Base-by-base conservation (phyloP, 2,113 vertebrate genomes). In the Protobothrops flavoviridis region DNA sequence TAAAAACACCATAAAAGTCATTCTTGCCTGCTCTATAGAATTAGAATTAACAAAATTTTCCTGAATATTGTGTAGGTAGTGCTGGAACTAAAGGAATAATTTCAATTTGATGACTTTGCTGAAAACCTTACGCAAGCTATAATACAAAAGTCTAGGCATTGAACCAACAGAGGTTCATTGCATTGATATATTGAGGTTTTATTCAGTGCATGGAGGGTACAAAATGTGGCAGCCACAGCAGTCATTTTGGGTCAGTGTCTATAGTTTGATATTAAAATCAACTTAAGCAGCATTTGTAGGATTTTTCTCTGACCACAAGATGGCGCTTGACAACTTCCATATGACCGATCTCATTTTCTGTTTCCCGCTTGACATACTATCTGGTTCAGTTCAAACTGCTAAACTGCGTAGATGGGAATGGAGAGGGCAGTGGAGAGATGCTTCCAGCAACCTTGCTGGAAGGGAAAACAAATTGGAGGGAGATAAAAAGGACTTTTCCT, bases 251-350 rank as follows among this genome's bases (percentile, higher is more conserved):
- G 43, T 48, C 56, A 57, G 55, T 8, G 3, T 55, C 24, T 8
- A 55, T 55, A 21, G 6, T 52, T 55, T 33, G 29, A 17, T 55
- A n/a, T 21, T 33, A 88, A 88, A 55, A 88, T 8, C 0, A 4
- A 57, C 43, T 15, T 50, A n/a, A 45, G 24, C 13, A 85, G 21
- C 21, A 2, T 11, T 85, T 26, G 17, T 21, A 57, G 45, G 5
- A 12, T 17, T 69, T n/a, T 45, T n/a, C 1, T 3, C 0, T 53
- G 1, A 0, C 9, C 15, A 21, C n/a, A 3, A 90, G 33, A 0
- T 3, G 29, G 24, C 10, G 10, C 15, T 12, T 29, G 1, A 24
- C 3, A 8, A 0, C 0, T 0, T 3, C 0, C 5, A 74, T 9
- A 0, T 0, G 0, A 3, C 4, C 15, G 45, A 20, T 8, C n/a